Base-by-base conservation (phyloP, 2,797 vertebrate genomes). In the Sparidentex hasta region DNA sequence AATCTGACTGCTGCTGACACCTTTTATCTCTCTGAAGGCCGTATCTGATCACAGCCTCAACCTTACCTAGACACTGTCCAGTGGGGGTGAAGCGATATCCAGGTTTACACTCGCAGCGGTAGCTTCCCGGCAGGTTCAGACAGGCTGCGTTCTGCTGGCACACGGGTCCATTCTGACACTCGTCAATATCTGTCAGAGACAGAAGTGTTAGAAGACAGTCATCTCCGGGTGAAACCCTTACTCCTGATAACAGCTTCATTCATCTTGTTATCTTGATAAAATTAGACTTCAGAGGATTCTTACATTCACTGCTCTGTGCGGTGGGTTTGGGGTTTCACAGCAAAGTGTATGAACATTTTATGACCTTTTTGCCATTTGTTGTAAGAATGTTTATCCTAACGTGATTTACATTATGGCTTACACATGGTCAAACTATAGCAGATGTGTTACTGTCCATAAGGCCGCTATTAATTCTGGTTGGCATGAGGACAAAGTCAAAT, bases 141-240 rank as follows among this genome's bases (percentile, higher is more conserved):
- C 98, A 99, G 59, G 95, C 96, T 0, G 98, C 98, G 0, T 99
- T 98, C 72, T 96, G 97, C 93, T 99, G 98, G 94, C 98, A 99
- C 62, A 99, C 95, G 0, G 96, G 98, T 1, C 98, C 98, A 0
- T 99, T 99, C 93, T 98, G 97, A 88, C 98, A 99, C 85, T 99
- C 98, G 21, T 99, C 98, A 7, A 99, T 99, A 86, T 99, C 98
- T 99, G 46, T 67, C 38, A 68, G 27, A 14, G 50, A 71, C 3
- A 75, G 21, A 72, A 1, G 27, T 29, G 44, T 66, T 84, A 14
- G 17, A 16, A 33, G 41, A 46, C 5, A 61, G 43, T 62, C 27
- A 48, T 38, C 17, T 11, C 16, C 11, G 21, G 8, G 27, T n/a
- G 4, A 61, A 33, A 8, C 33, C 33, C 7, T 38, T 38, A 11